These are phyloP conservation scores for Pomatostomus ruficeps DNA, from an alignment of 2,113 vertebrate genomes.

Conservation along the genomic window DNA sequence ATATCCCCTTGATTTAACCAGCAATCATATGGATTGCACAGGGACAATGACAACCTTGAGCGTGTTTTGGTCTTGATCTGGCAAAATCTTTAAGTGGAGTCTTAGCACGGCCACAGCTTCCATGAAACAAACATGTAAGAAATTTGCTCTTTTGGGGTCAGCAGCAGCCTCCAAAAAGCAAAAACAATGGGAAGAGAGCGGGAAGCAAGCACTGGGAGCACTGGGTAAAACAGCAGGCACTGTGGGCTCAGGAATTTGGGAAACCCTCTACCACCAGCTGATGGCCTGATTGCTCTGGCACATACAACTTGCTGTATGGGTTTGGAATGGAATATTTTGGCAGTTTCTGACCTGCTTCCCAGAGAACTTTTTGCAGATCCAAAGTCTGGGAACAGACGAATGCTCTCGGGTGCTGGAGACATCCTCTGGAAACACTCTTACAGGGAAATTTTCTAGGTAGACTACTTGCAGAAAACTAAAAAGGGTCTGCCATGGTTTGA, in stretches of 20 bases:
- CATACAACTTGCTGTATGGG: neutral
- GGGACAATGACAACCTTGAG: neutral
- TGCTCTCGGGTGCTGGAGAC: neutral
- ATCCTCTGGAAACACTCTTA: neutral
- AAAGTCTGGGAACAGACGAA: accelerated
- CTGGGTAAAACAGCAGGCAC: neutral
- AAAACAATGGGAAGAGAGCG: neutral
- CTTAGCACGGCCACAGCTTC: neutral
- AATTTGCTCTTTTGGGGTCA: neutral
- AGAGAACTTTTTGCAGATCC: neutral
- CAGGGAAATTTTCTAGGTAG: neutral
- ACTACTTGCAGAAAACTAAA: neutral
- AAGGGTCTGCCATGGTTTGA: neutral
- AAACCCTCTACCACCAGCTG: neutral
- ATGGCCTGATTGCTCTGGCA: neutral
- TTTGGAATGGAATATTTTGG: neutral
- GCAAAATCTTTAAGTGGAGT: neutral
- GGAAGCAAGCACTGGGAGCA: neutral
- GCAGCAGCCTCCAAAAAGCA: neutral
- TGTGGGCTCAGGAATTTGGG: neutral
- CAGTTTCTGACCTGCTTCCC: neutral
- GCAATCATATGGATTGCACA: neutral
- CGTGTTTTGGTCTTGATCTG: neutral
- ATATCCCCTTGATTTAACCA: neutral
- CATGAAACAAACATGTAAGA: neutral